Evolutionary conservation across 1,140 invertebrate genomes (phyloP).

Genomic region (Cydia splendana): DNA sequence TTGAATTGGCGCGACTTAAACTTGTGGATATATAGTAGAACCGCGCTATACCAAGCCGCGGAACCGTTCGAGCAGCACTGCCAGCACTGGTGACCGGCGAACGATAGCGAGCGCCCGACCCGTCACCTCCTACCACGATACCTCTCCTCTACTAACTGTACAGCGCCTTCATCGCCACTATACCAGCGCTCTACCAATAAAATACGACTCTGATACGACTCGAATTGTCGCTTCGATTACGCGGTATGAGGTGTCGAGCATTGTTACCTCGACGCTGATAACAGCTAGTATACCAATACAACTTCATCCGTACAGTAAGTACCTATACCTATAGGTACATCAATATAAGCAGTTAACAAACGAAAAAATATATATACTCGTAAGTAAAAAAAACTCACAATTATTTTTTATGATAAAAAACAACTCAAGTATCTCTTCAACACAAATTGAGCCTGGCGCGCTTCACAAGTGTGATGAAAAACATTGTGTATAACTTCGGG

Average conservation of each 20-base stretch:
- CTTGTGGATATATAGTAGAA: conserved; percentile 40
- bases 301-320: conserved; percentile 42
- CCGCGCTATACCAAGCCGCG: conserved; percentile 61
- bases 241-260: conserved; percentile 37
- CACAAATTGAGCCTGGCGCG: no score
- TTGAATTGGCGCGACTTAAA: conserved; percentile 54
- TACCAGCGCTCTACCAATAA: neutral
- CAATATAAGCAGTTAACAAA: conserved; percentile 44
- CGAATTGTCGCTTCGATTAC: neutral
- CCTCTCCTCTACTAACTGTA: conserved; percentile 43
- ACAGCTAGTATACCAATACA: conserved; percentile 51
- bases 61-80: conserved; percentile 55
- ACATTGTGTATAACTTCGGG: no score
- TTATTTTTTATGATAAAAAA: no score
- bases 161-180: neutral
- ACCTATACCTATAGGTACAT: conserved; percentile 39
- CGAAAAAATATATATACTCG: conserved; percentile 37
- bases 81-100: conserved; percentile 66
- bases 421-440: no score
- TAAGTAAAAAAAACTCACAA: no score
- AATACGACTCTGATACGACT: neutral
- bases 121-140: conserved; percentile 63
- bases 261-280: conserved; percentile 59
- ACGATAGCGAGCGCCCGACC: conserved; percentile 73
- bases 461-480: no score